Conservation (phyloP, 2,113 vertebrate species). For the Oreochromis tanganicae region DNA sequence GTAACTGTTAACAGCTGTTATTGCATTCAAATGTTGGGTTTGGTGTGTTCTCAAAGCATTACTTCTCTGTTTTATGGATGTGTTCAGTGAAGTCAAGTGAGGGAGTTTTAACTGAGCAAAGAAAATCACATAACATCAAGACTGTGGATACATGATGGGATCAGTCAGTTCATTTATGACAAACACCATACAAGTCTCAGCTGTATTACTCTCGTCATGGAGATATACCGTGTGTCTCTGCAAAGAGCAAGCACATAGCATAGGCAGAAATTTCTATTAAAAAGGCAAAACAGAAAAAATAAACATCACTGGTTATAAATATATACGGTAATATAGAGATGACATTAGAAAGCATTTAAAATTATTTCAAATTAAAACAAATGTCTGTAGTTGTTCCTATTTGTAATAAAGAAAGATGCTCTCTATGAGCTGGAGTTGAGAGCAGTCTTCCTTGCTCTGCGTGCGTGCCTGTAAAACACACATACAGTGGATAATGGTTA, state of each 20-base stretch:
- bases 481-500: neutral
- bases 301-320: conserved; percentile 38
- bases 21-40: neutral
- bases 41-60: neutral
- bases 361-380: conserved; percentile 1
- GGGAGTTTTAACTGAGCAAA: neutral
- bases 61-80: neutral
- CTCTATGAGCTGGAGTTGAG: neutral
- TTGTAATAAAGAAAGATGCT: neutral
- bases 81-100: neutral
- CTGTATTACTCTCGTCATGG: neutral
- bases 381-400: neutral
- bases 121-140: neutral
- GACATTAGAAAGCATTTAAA: neutral
- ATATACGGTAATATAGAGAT: conserved; percentile 38
- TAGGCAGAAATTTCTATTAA: neutral
- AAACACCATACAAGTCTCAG: neutral
- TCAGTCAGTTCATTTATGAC: neutral
- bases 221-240: neutral
- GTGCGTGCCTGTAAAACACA: conserved; percentile 26
- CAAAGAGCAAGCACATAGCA: neutral
- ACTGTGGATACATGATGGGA: neutral
- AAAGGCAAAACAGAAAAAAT: neutral
- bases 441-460: neutral
- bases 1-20: neutral